A percentile compares a stretch with the other conserved stretches of the same genome.
Evolutionary conservation across 1,140 invertebrate genomes (phyloP).

Genomic region (Atta texana): DNA sequence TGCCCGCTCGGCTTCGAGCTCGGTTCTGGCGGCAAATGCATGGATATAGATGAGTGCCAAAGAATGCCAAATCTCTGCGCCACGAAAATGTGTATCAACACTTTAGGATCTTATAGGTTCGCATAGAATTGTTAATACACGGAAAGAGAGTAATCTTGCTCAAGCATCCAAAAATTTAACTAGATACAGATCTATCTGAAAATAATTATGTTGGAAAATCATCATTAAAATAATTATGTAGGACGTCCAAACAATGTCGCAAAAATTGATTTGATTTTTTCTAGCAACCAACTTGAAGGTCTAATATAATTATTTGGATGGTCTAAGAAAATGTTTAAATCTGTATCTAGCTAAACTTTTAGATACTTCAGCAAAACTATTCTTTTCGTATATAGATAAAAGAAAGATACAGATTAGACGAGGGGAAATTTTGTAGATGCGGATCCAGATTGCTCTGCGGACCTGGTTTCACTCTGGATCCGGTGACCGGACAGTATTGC

Average conservation of each 20-base stretch:
- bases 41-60: conserved; percentile 88
- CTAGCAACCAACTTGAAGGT: too few species aligned
- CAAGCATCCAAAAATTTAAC: too few species aligned
- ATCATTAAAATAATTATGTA: too few species aligned
- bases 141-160: too few species aligned
- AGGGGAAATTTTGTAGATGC: conserved; percentile 82
- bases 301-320: too few species aligned
- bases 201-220: too few species aligned
- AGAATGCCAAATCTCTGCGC: conserved; percentile 73
- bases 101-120: conserved; percentile 86
- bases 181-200: too few species aligned
- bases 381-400: background rate
- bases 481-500: conserved; percentile 81
- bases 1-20: conserved; percentile 80
- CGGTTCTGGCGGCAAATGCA: conserved; percentile 78
- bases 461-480: conserved; percentile 90
- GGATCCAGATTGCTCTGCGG: conserved; percentile 90
- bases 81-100: conserved; percentile 86
- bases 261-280: too few species aligned
- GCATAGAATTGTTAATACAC: background rate
- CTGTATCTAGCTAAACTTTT: too few species aligned
- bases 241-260: too few species aligned
- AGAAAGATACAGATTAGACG: background rate
- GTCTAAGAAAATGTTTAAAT: too few species aligned
- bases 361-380: too few species aligned